Evolutionary conservation across 2,888 invertebrate species (phyloP).

Genomic region (Gasteruption jaculator): DNA sequence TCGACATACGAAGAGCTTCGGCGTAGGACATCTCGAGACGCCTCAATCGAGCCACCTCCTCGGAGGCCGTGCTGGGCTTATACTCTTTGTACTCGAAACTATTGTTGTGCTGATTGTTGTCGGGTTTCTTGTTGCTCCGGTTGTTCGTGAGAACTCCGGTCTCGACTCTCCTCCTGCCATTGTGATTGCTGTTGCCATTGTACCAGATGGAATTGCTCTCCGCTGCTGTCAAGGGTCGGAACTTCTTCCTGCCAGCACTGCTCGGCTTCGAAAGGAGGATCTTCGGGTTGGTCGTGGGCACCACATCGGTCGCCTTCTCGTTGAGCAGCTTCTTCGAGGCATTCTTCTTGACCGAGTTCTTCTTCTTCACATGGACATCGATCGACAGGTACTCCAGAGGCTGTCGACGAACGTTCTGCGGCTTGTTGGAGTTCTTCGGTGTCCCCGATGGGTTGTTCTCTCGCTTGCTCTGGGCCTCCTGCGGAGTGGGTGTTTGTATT

Average conservation of each 20-base stretch:
- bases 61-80: slow-evolving; percentile 71
- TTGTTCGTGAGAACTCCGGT: slow-evolving; percentile 5
- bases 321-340: slow-evolving; percentile 29
- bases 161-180: slow-evolving; percentile 20
- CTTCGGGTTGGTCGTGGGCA: slow-evolving; percentile 66
- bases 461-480: slow-evolving; percentile 37
- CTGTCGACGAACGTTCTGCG: slow-evolving; percentile 57
- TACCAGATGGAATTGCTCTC: slow-evolving; percentile 54
- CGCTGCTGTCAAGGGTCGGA: slow-evolving; percentile 53
- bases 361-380: slow-evolving; percentile 54
- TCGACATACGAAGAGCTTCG: slow-evolving; percentile 72
- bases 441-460: slow-evolving; percentile 13
- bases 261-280: slow-evolving; percentile 57
- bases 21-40: slow-evolving; percentile 81
- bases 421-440: neutral
- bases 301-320: slow-evolving; percentile 34
- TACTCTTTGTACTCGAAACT: slow-evolving; percentile 48
- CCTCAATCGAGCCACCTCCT: slow-evolving; percentile 76
- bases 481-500: slow-evolving; percentile 50
- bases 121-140: neutral
- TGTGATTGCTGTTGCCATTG: slow-evolving; percentile 64
- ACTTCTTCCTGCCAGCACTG: slow-evolving; percentile 56
- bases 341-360: slow-evolving; percentile 63
- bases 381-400: slow-evolving; percentile 72
- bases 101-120: slow-evolving; percentile 41